phyloP scores from a whole-genome alignment of 1,140 invertebrate genomes.

The Diabrotica virgifera region DNA sequence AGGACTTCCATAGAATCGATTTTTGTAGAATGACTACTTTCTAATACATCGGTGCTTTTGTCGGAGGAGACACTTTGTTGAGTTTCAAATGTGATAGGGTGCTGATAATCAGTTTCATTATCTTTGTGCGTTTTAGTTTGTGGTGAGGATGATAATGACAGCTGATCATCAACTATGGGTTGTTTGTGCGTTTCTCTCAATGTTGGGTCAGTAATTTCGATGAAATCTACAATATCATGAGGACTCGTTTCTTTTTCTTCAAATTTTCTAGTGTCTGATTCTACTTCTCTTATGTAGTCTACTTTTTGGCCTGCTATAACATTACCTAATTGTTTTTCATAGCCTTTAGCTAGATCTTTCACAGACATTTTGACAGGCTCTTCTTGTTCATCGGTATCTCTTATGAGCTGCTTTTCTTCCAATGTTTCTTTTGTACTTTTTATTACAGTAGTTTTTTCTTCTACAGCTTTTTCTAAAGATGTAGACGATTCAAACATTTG shows the following conservation, averaged over 20 bases:
- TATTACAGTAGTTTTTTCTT: constrained; percentile 4
- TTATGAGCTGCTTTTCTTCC: neutral
- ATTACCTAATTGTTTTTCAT: constrained; percentile 26
- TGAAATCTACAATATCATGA: constrained; percentile 20
- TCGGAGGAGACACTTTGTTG: constrained; percentile 36
- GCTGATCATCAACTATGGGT: constrained; percentile 19
- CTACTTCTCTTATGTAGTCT: neutral
- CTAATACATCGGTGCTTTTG: constrained; percentile 28
- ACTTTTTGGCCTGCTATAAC: constrained; percentile 20
- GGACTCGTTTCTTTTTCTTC: neutral
- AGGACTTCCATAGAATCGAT: constrained; percentile 52
- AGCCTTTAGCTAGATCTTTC: constrained; percentile 31
- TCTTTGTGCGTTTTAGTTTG: constrained; percentile 37
- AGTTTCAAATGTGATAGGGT: constrained; percentile 29
- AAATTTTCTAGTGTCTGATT: neutral
- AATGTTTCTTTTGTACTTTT: constrained; percentile 6
- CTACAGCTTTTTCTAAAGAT: constrained; percentile 13
- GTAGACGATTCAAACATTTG: constrained; percentile 7
- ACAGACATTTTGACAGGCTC: constrained; percentile 21
- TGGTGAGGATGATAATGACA: constrained; percentile 25
- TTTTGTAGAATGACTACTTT: constrained; percentile 41
- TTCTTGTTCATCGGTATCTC: constrained; percentile 5
- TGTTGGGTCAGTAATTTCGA: constrained; percentile 11
- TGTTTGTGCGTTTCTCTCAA: constrained; percentile 19
- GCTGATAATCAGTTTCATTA: constrained; percentile 27